Base-by-base conservation (phyloP, 2,797 vertebrate genomes). In the Pogoniulus pusillus region DNA sequence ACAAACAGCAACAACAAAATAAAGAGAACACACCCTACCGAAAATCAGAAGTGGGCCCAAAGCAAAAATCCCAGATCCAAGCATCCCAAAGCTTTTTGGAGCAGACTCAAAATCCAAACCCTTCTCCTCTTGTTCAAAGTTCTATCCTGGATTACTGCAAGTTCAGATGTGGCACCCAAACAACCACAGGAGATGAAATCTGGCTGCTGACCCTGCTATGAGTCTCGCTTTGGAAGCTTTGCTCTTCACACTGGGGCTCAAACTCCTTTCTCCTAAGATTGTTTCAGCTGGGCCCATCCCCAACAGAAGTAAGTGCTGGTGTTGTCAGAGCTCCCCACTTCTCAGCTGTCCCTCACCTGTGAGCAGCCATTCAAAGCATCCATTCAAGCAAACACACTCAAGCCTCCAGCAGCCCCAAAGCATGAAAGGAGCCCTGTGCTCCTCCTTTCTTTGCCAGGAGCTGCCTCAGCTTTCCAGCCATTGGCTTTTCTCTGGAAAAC, bases 281-380 rank as follows among this genome's bases (percentile, higher is more conserved):
- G 22, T 20, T 64, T 6, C 35, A 57, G 58, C 32, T 1, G 6
- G 79, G 82, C 53, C 73, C 69, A 32, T 89, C 59, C 89, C 95
- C 89, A 91, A 41, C 20, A 92, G 90, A 92, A 91, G 16, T 82
- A 96, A 96, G 96, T 91, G 95, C 96, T 96, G 94, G 81, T 54
- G 89, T 62, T 75, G 9, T n/a, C 45, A 10, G 54, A 83, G 88
- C 80, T 88, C 39, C 66, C 63, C 81, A 9, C 53, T 90, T 47
- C 91, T 59, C 12, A 12, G 69, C 88, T 81, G 65, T 62, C 83
- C 87, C 77, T 90, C 76, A 49, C 55, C 84, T 12, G 64, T 75
- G 83, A 68, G 60, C 30, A 27, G 71, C 72, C 77, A 84, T 51
- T 79, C 77, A 62, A 83, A 83, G 64, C 77, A 59, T 14, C 20